phyloP scores from a whole-genome alignment of 2,113 vertebrate genomes.

The Chloropsis cyanopogon region DNA sequence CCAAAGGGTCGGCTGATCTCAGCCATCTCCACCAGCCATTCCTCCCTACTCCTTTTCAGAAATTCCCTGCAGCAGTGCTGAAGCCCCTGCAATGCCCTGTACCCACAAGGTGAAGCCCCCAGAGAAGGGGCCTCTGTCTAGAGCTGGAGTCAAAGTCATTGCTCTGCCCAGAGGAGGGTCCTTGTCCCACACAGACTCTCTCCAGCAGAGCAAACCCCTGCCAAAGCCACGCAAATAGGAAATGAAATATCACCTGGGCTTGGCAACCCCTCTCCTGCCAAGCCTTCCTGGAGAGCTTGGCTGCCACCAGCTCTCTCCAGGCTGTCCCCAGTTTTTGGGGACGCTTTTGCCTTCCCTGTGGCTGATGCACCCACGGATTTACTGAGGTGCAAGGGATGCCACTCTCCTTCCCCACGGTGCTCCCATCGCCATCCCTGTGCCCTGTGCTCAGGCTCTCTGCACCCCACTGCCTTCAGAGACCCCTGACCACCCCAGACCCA shows the following conservation, averaged over 20 bases:
- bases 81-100: neutral
- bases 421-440: neutral
- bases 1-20: neutral
- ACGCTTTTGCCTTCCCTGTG: neutral
- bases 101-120: accelerated
- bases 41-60: neutral
- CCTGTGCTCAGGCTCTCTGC: neutral
- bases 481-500: accelerated
- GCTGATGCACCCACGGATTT: no score
- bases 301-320: neutral
- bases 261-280: neutral
- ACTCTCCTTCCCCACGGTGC: neutral
- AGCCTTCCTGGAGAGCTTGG: neutral
- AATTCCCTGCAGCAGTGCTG: neutral
- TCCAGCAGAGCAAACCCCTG: neutral
- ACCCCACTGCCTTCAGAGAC: neutral
- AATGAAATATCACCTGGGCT: neutral
- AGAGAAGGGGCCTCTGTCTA: neutral
- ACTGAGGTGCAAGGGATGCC: neutral
- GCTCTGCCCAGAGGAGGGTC: neutral
- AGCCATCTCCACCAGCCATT: neutral
- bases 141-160: neutral
- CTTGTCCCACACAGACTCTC: neutral
- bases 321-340: neutral
- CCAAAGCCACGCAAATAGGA: neutral